These are phyloP conservation scores for Callyntrura sp. DNA, from an alignment of 2,888 invertebrate genomes.

Conservation along the genomic window DNA sequence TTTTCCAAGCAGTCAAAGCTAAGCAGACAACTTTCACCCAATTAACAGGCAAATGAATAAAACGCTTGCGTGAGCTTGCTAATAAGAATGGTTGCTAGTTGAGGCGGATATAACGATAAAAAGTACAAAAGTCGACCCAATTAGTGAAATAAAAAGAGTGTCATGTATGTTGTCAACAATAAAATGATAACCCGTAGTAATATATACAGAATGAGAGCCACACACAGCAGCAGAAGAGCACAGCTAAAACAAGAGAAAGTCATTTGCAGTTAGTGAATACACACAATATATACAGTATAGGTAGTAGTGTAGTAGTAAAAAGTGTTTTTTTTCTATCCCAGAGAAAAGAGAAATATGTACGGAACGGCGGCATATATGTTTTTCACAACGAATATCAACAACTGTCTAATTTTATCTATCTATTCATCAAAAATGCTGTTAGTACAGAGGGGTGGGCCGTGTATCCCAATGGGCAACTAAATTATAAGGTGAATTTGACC, in stretches of 20 bases:
- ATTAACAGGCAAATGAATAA: too few relatives aligned
- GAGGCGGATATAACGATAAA: background rate
- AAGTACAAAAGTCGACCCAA: background rate
- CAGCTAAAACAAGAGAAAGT: slow-evolving; percentile 60
- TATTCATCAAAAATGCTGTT: slow-evolving; percentile 80
- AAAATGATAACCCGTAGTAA: slow-evolving; percentile 32
- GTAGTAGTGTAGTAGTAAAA: slow-evolving; percentile 30
- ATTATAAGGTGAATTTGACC: slow-evolving; percentile 84
- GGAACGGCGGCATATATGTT: background rate
- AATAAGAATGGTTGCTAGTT: background rate
- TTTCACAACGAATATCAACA: slow-evolving; percentile 40
- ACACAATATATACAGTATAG: slow-evolving; percentile 7
- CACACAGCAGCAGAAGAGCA: slow-evolving; percentile 33
- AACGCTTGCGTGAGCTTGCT: too few relatives aligned
- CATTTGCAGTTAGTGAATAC: slow-evolving; percentile 11
- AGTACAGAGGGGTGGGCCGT: slow-evolving; percentile 84
- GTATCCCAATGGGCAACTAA: slow-evolving; percentile 83
- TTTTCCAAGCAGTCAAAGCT: too few relatives aligned
- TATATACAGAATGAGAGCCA: slow-evolving; percentile 44
- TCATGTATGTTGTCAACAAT: background rate
- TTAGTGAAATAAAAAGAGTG: slow-evolving; percentile 27
- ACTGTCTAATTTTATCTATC: slow-evolving; percentile 57
- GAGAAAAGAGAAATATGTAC: slow-evolving; percentile 49
- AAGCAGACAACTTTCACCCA: slow-evolving; percentile 23
- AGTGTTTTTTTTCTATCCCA: slow-evolving; percentile 59